Evolutionary conservation across 2,888 invertebrate species (phyloP), one percentile per base, ranked within the genome.

Genomic region (Ormyrus labotus): DNA sequence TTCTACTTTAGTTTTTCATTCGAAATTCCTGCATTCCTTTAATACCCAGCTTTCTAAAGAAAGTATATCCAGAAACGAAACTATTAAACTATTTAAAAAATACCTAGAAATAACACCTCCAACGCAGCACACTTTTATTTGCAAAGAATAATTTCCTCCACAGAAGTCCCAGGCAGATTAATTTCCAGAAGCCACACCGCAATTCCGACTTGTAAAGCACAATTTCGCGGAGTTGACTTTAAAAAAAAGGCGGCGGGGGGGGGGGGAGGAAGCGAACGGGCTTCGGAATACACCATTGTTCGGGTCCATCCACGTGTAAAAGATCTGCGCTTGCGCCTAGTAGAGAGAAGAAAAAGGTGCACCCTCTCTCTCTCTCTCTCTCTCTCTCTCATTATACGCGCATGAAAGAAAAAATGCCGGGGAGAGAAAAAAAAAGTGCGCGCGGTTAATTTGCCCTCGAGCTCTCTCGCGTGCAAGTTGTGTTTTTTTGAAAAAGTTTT

Each of bases 401-500:
- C 60, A 61, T 45, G 51, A 53, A 61, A 51, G 34, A 8, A 10
- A 19, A 71, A 60, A 19, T 13, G 13, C 47, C 5, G 45, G 47
- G 13, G 34, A 45, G 58, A 53, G 7, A 47, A 47, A 11, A 47
- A 11, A 13, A 53, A 11, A 64, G 47, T n/a, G 69, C 50, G n/a
- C n/a, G 50, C 34, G 61, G 61, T 53, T 71, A 61, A 71, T 51
- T 71, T 61, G 61, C 71, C 34, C 48, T 11, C 19, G 10, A 6
- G 4, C 60, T 11, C 8, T 8, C 19, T 5, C 58, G 55, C 57
- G 48, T 4, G 50, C 58, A 65, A 50, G 50, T 57, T 50, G 48
- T 47, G 3, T 34, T 34, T 34, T 55, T 55, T 55, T 65, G 48
- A 58, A 69, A 61, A 73, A 73, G 10, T 65, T 63, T 65, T 64